Conservation (phyloP, 1,140 invertebrate species). For the Pseudomyrmex sp. region DNA sequence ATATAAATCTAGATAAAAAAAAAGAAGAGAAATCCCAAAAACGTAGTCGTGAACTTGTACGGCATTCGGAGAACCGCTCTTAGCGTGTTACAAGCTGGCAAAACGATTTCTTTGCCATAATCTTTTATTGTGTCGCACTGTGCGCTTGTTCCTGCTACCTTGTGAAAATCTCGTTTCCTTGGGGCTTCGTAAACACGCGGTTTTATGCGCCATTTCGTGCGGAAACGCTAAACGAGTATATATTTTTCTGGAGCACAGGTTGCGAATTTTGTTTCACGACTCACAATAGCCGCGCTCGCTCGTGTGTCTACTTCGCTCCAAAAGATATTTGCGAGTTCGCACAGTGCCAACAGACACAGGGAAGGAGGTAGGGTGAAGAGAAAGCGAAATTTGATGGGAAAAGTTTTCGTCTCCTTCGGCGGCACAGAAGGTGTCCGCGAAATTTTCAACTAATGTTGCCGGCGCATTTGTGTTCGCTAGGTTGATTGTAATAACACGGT, state of each 20-base stretch:
- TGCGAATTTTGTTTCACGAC: constrained; percentile 42
- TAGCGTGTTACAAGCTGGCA: constrained; percentile 11
- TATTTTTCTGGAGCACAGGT: constrained; percentile 18
- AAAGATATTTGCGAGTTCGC: constrained; percentile 20
- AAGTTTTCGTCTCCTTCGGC: constrained; percentile 27
- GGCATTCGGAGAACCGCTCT: constrained; percentile 3
- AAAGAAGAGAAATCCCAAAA: constrained; percentile 19
- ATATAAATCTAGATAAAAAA: too few relatives aligned
- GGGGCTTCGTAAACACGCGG: constrained; percentile 18
- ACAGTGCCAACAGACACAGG: neutral
- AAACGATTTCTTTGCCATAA: constrained; percentile 39
- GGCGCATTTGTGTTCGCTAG: neutral
- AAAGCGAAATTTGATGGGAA: constrained; percentile 50
- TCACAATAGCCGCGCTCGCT: constrained; percentile 3
- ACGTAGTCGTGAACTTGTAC: neutral
- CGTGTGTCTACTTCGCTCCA: neutral
- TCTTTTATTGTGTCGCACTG: constrained; percentile 34
- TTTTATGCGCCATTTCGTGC: constrained; percentile 6
- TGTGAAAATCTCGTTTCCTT: constrained; percentile 37
- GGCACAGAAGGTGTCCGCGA: neutral
- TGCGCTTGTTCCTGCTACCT: neutral
- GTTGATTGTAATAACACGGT: neutral
- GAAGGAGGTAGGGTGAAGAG: neutral
- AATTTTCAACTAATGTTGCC: constrained; percentile 16
- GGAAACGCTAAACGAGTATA: constrained; percentile 11